Evolutionary conservation across 2,113 vertebrate genomes (phyloP).

Genomic region (Trochalopteron elliotii): DNA sequence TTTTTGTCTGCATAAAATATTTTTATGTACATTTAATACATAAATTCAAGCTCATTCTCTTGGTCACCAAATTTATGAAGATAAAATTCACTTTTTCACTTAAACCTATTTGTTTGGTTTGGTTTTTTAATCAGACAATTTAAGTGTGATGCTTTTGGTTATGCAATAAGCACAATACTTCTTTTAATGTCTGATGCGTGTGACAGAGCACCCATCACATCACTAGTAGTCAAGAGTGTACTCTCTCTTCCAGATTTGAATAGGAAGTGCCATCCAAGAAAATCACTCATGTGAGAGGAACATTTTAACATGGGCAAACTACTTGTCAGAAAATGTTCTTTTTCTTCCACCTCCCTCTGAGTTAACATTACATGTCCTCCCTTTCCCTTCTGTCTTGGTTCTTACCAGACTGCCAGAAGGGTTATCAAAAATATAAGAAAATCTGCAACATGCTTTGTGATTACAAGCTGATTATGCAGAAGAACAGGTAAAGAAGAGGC

Average conservation of each 20-base stretch:
- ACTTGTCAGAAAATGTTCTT: constrained; percentile 57
- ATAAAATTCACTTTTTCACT: not conserved
- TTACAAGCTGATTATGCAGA: constrained; percentile 47
- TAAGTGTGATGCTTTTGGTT: not conserved
- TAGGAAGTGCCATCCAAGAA: not conserved
- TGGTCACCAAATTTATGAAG: not conserved
- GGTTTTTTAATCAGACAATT: not conserved
- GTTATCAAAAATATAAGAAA: constrained; percentile 35
- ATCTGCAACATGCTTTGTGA: constrained; percentile 42
- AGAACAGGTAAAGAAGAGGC: constrained; percentile 58
- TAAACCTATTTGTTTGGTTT: not conserved
- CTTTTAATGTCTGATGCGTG: not conserved
- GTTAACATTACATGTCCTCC: not conserved
- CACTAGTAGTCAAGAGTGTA: not conserved
- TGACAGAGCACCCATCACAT: not conserved
- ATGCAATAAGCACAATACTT: not conserved
- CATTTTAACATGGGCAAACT: constrained; percentile 16
- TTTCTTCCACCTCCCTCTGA: not conserved
- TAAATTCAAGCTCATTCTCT: not conserved
- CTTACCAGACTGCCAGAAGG: not conserved
- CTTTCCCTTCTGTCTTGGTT: not conserved
- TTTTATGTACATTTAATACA: not conserved
- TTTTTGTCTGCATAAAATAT: not conserved
- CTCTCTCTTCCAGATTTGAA: not conserved
- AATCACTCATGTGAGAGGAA: constrained; percentile 15